Percentiles rank a stretch among this genome's conserved stretches.
Conservation (phyloP, 1,140 invertebrate species). For the Drosophila kikkawai region DNA sequence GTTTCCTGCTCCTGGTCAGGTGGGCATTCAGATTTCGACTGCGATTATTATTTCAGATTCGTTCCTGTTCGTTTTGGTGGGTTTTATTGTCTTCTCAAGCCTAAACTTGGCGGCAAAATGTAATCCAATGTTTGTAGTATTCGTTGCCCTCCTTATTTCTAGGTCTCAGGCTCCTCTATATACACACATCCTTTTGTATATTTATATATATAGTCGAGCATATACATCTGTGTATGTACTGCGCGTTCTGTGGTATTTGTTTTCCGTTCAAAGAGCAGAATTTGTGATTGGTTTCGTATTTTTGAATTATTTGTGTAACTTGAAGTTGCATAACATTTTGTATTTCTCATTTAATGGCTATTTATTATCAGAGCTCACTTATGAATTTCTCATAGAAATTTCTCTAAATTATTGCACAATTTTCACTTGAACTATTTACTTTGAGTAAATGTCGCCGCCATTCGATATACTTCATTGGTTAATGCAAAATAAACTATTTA, state of each 20-base stretch:
- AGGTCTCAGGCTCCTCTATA: slow-evolving; percentile 33
- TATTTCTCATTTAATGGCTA: slow-evolving; percentile 25
- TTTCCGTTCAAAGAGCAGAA: not conserved
- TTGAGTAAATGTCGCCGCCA: slow-evolving; percentile 29
- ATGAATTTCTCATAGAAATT: slow-evolving; percentile 77
- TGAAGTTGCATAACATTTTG: slow-evolving; percentile 45
- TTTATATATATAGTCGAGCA: slow-evolving; percentile 2
- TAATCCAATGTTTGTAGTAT: slow-evolving; percentile 5
- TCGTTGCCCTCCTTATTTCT: slow-evolving; percentile 18
- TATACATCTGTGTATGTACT: slow-evolving; percentile 1
- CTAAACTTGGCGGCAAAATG: slow-evolving; percentile 38
- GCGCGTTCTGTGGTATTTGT: slow-evolving; percentile 3
- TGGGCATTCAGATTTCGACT: slow-evolving; percentile 28
- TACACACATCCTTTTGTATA: slow-evolving; percentile 26
- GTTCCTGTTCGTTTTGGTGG: slow-evolving; percentile 41
- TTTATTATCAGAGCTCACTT: slow-evolving; percentile 52
- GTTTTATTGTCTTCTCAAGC: slow-evolving; percentile 12
- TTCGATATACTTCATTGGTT: slow-evolving; percentile 9
- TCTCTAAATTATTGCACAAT: slow-evolving; percentile 75
- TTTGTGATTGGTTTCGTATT: slow-evolving; percentile 9
- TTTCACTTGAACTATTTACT: slow-evolving; percentile 46
- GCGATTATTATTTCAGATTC: slow-evolving; percentile 14
- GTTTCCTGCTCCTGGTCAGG: slow-evolving; percentile 13
- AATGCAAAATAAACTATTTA: slow-evolving; percentile 45
- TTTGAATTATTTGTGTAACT: slow-evolving; percentile 40